Percentiles rank a stretch among this genome's conserved stretches.
Conservation (phyloP, 2,888 invertebrate genomes). For the Tenthredo notha region DNA sequence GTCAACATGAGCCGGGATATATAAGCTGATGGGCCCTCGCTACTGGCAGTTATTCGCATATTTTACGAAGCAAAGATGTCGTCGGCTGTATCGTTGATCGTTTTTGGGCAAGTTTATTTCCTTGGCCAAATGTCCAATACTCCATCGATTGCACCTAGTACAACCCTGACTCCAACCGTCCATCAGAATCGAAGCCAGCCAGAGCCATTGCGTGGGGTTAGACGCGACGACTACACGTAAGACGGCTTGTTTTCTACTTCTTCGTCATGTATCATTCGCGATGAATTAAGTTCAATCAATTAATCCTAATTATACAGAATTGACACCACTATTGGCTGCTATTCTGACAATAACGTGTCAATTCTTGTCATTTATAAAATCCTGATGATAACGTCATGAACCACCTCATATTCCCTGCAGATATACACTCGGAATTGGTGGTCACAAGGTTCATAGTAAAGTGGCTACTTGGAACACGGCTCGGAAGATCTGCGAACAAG, state of each 20-base stretch:
- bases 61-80: neutral
- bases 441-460: slow-evolving; percentile 38
- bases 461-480: slow-evolving; percentile 54
- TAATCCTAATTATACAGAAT: neutral
- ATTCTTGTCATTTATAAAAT: neutral
- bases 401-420: neutral
- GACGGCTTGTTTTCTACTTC: neutral
- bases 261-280: neutral
- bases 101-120: neutral
- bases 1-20: neutral
- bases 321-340: neutral
- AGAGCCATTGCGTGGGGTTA: neutral
- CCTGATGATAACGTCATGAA: neutral
- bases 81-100: neutral
- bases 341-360: neutral
- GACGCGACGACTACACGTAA: slow-evolving; percentile 13
- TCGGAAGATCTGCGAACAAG: slow-evolving; percentile 53
- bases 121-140: neutral
- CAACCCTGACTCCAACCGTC: neutral
- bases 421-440: neutral
- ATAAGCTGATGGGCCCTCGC: neutral
- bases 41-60: neutral
- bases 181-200: neutral
- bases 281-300: neutral
- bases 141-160: neutral